Conservation (phyloP, 2,888 invertebrate species). For the Amphipoea oculea region DNA sequence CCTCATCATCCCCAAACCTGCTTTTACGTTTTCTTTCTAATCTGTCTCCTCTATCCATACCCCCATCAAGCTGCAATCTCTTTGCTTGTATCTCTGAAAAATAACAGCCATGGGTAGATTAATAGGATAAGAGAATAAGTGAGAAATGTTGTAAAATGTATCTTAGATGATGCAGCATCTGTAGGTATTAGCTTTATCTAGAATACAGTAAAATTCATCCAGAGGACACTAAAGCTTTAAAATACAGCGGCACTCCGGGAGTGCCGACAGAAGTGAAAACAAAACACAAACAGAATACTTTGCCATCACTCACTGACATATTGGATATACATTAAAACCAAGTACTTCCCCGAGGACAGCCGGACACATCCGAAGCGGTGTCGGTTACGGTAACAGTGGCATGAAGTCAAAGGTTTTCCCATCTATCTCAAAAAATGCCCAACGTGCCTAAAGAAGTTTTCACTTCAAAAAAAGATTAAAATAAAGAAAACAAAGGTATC, state of each 20-base stretch:
- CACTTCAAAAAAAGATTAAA: neutral
- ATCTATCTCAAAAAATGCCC: too few species aligned
- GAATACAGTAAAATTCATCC: neutral
- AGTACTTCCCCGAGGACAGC: too few species aligned
- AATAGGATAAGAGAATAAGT: neutral
- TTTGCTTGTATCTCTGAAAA: conserved; percentile 92
- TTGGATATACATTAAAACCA: too few species aligned
- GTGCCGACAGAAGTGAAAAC: too few species aligned
- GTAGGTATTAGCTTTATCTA: neutral
- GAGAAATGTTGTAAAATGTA: neutral
- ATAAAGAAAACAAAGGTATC: neutral
- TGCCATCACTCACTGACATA: too few species aligned
- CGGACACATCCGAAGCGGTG: too few species aligned
- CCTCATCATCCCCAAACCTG: conserved; percentile 91
- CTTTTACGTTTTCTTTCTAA: conserved; percentile 92
- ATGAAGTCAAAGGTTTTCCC: too few species aligned
- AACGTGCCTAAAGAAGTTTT: too few species aligned
- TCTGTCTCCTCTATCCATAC: conserved; percentile 90
- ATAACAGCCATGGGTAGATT: neutral
- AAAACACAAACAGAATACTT: too few species aligned
- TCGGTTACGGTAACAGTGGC: too few species aligned
- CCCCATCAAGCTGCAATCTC: conserved; percentile 92
- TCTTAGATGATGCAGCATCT: neutral
- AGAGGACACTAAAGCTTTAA: too few species aligned
- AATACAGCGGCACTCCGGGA: too few species aligned